phyloP scores from a whole-genome alignment of 1,140 invertebrate species.

The Drosophila teissieri region DNA sequence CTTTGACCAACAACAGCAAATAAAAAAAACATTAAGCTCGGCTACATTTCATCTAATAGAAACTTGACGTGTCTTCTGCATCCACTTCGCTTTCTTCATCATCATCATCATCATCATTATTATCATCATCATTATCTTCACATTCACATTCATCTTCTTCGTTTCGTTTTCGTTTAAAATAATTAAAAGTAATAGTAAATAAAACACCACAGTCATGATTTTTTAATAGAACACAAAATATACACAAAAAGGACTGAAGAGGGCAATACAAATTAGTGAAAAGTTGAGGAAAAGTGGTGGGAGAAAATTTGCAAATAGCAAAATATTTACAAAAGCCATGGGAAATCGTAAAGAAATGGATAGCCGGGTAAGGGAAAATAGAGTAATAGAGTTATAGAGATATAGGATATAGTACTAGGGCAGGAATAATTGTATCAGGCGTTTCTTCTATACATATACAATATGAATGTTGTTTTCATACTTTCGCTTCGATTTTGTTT shows the following conservation, averaged over 20 bases:
- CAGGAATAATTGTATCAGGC: conserved; percentile 15
- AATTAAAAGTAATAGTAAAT: conserved; percentile 83
- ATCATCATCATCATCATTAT: conserved; percentile 1
- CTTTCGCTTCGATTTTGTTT: conserved; percentile 13
- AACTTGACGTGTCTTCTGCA: conserved; percentile 41
- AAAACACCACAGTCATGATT: conserved; percentile 84
- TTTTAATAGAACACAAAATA: conserved; percentile 65
- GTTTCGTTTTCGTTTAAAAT: conserved; percentile 63
- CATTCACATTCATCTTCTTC: conserved; percentile 18
- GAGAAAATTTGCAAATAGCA: conserved; percentile 50
- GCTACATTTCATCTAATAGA: conserved; percentile 28
- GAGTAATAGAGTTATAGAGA: not conserved
- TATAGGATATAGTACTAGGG: conserved; percentile 4
- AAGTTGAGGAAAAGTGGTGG: conserved; percentile 38
- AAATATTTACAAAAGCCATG: conserved; percentile 73
- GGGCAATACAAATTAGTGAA: conserved; percentile 26
- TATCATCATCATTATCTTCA: conserved; percentile 16
- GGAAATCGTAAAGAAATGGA: conserved; percentile 1
- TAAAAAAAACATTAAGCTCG: conserved; percentile 29
- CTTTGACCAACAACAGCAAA: conserved; percentile 34
- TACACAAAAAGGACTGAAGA: conserved; percentile 19
- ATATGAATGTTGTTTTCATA: conserved; percentile 28
- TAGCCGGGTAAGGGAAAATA: not conserved
- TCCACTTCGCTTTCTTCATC: conserved; percentile 10
- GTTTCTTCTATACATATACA: conserved; percentile 16